Evolutionary conservation across 2,888 invertebrate genomes (phyloP), one percentile per base, ranked within the genome.

Genomic region (Agrypnus murinus): DNA sequence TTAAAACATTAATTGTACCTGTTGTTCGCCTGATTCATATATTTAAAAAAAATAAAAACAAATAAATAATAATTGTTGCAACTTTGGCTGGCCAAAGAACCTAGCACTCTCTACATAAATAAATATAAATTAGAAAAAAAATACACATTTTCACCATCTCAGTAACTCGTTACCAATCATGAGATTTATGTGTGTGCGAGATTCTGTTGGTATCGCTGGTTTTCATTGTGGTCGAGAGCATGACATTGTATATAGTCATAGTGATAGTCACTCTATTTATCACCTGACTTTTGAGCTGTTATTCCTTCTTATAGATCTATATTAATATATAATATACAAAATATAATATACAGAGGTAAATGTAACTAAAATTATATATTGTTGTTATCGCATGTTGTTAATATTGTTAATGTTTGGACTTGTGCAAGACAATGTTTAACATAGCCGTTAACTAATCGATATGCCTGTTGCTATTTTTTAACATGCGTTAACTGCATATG

Each of bases 341-440:
- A 76, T 72, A 75, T n/a, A n/a, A n/a, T 75, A 80, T 80, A 79
- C 75, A 80, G 73, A 73, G 74, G 72, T 75, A 77, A 74, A 74
- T 77, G 75, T 78, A 78, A 75, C 73, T 74, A 74, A 78, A 81
- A 81, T 82, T 83, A 83, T 84, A 83, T 84, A 80, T 84, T 80
- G 80, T 85, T 85, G 84, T 86, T 86, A 83, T 84, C 84, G 86
- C 85, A 86, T 85, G 86, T 86, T 86, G 85, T 86, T 86, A 83
- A 83, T 84, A 84, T 85, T 86, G 86, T 86, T 86, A 84, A 85
- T 84, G 84, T 85, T 85, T 84, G 83, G 79, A 81, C 77, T 77
- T 76, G 75, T 75, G 77, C 80, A 75, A 74, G 75, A 76, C 77
- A 78, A 79, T 79, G 75, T 80, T 80, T 78, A 79, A 80, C 80